Evolutionary conservation across 2,113 vertebrate species (phyloP).

Genomic region (Rhinolophus sinicus): DNA sequence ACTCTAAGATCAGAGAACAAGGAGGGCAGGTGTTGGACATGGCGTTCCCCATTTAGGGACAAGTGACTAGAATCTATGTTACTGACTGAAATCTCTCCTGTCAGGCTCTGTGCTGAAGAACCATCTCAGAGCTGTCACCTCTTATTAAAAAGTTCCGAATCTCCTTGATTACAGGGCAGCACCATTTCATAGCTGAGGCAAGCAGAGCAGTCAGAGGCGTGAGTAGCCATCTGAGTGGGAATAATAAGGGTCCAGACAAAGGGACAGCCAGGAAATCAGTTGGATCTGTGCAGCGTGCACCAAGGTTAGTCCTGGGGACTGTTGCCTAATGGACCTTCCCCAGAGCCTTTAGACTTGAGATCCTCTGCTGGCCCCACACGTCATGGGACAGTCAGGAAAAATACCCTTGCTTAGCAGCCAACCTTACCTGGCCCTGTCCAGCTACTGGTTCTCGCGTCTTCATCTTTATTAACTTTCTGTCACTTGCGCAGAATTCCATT

Average conservation of each 20-base stretch:
- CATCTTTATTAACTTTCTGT: not conserved
- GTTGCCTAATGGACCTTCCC: not conserved
- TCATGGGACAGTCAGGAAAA: not conserved
- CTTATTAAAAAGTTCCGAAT: not conserved
- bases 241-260: not conserved
- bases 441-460: not conserved
- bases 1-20: not conserved
- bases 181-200: not conserved
- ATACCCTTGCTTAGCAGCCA: not conserved
- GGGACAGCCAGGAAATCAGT: not conserved
- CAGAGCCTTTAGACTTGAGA: fast-evolving
- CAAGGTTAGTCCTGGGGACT: too few species aligned
- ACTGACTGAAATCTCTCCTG: not conserved
- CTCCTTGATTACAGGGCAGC: not conserved
- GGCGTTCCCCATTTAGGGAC: not conserved
- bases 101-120: not conserved
- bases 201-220: not conserved
- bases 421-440: not conserved
- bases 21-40: fast-evolving
- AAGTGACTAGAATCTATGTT: fast-evolving
- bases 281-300: fast-evolving
- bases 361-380: too few species aligned
- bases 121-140: not conserved
- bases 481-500: not conserved
- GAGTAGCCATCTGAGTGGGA: too few species aligned